Conservation (phyloP, 2,888 invertebrate genomes). For the Petrophora chlorosata region DNA sequence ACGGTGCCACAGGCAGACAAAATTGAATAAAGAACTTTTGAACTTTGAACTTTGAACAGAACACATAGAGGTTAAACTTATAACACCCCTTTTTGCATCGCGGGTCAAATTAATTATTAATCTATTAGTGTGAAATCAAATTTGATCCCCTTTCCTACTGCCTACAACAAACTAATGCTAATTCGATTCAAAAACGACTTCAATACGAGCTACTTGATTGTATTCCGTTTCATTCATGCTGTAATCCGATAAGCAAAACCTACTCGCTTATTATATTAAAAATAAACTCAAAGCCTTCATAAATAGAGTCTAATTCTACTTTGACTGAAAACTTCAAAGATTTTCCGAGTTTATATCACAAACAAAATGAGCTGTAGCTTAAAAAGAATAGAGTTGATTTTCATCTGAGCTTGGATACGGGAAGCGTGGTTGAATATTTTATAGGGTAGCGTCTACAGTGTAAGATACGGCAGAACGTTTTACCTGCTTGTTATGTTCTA, state of each 20-base stretch:
- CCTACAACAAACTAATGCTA: neutral
- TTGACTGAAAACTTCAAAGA: constrained; percentile 2
- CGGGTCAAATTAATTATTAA: too few relatives aligned
- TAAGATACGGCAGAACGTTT: constrained; percentile 14
- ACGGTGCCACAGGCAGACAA: too few relatives aligned
- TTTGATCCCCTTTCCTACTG: too few relatives aligned
- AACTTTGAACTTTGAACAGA: too few relatives aligned
- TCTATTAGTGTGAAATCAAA: too few relatives aligned
- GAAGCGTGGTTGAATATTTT: constrained; percentile 24
- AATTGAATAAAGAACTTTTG: too few relatives aligned
- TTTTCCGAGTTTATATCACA: neutral
- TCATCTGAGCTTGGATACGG: constrained; percentile 2
- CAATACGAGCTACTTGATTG: constrained; percentile 28
- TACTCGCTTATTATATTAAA: neutral
- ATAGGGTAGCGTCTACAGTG: constrained; percentile 9
- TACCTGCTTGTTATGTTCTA: constrained; percentile 4
- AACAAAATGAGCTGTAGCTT: neutral
- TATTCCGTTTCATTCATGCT: constrained; percentile 49
- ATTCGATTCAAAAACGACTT: constrained; percentile 8
- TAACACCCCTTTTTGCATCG: too few relatives aligned
- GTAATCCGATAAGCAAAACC: constrained; percentile 33
- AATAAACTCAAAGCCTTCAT: constrained; percentile 1
- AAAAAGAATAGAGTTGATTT: constrained; percentile 5
- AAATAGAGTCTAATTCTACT: constrained; percentile 13
- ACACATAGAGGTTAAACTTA: too few relatives aligned